Base-by-base conservation (phyloP, 64 coral and sea anemone genomes). In the Orbicella faveolata region DNA sequence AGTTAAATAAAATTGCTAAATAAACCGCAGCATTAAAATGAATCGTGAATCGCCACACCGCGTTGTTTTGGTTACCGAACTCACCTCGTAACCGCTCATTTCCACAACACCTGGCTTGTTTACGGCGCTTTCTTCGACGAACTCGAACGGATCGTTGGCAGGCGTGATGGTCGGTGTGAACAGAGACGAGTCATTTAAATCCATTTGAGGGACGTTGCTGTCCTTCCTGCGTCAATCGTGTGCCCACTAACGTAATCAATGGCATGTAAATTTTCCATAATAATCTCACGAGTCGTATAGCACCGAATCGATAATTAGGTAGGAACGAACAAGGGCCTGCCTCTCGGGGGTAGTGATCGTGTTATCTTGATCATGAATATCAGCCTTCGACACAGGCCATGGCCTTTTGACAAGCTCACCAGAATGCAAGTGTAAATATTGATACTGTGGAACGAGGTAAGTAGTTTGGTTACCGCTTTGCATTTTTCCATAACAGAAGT, bases 21-120 rank as follows among this genome's bases (percentile, higher is more conserved):
- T 59, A 70, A 85, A 66, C 82, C 82, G n/a, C 82, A 85, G 82
- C 20, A 85, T 85, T 85, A 51, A 85, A 85, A 70, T 68, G 65
- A 85, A 85, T 37, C 12, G 53, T 30, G 37, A 85, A n/a, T 85
- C 37, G 39, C 72, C 19, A 85, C 34, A 72, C 44, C 2, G 44
- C 48, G 36, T 85, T 72, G 82, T 72, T 52, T 72, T 73, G 64
- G 63, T 72, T 72, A 72, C 82, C 2, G 20, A 26, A 11, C 67
- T 70, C n/a, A 85, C 82, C 63, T 85, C 82, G n/a, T 85, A 70
- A n/a, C 82, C 82, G 66, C 82, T 73, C 20, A 21, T 72, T 23
- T 10, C n/a, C 36, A 1, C 36, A 13, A 37, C 41, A 85, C 9
- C 64, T 85, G 62, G 82, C 21, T 72, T 72, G 35, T 17, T 73